phyloP scores from a whole-genome alignment of 1,140 invertebrate genomes.

The Samia ricini region DNA sequence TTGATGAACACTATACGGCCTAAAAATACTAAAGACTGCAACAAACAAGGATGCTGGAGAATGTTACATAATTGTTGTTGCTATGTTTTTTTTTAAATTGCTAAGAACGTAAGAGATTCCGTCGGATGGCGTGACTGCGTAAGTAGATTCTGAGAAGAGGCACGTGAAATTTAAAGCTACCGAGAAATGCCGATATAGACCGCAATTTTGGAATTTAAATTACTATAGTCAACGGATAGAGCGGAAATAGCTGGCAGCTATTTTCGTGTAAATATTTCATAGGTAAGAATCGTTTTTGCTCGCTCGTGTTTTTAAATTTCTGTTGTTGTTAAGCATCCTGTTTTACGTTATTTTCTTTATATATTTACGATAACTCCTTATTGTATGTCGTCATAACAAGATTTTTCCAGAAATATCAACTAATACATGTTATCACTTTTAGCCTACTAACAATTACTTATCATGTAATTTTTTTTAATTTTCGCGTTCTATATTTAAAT shows the following conservation, averaged over 20 bases:
- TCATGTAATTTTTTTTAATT: too few species aligned
- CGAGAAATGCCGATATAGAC: slow-evolving; percentile 16
- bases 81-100: not conserved
- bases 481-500: too few species aligned
- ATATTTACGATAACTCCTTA: too few species aligned
- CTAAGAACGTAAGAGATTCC: slow-evolving; percentile 5
- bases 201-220: slow-evolving; percentile 11
- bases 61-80: not conserved
- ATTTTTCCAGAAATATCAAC: too few species aligned
- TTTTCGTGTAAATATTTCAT: not conserved
- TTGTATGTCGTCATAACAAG: too few species aligned
- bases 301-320: not conserved
- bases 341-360: too few species aligned
- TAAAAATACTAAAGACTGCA: not conserved
- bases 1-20: too few species aligned
- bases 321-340: not conserved
- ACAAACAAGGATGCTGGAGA: not conserved
- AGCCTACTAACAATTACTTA: too few species aligned
- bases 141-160: slow-evolving; percentile 19
- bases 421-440: too few species aligned
- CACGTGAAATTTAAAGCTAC: slow-evolving; percentile 19
- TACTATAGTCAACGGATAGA: not conserved
- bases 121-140: slow-evolving; percentile 7
- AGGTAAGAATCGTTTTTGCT: not conserved
- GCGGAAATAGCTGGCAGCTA: slow-evolving; percentile 16